Conservation (phyloP, 2,888 invertebrate species). For the Rhogogaster chlorosoma region DNA sequence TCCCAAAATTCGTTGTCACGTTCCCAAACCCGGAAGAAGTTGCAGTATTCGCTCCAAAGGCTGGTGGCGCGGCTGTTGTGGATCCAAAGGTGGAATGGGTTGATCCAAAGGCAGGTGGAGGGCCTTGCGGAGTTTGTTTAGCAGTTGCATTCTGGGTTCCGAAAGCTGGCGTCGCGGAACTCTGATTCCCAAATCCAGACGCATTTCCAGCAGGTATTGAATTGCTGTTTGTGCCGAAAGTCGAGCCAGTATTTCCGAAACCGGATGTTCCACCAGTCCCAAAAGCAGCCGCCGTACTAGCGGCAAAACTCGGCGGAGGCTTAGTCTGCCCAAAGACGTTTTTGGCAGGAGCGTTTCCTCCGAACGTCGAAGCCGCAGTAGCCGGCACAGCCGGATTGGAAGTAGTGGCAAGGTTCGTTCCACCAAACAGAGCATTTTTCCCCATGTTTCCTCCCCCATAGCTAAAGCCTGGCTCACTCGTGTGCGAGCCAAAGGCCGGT, state of each 20-base stretch:
- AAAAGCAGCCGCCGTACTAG: conserved; percentile 52
- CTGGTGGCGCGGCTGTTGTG: conserved; percentile 46
- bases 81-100: conserved; percentile 50
- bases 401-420: conserved; percentile 50
- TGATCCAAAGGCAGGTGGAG: conserved; percentile 45
- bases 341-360: conserved; percentile 55
- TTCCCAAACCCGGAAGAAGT: conserved; percentile 50
- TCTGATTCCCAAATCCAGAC: conserved; percentile 53
- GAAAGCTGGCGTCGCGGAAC: conserved; percentile 32
- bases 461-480: conserved; percentile 8
- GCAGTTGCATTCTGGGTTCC: conserved; percentile 26
- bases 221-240: conserved; percentile 18
- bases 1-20: conserved; percentile 43
- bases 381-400: conserved; percentile 46
- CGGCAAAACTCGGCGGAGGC: conserved; percentile 57
- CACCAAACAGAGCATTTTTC: conserved; percentile 53
- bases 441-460: conserved; percentile 24
- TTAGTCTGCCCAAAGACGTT: conserved; percentile 55
- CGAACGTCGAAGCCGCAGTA: conserved; percentile 47
- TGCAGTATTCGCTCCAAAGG: conserved; percentile 42
- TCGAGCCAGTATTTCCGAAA: conserved; percentile 47
- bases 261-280: conserved; percentile 46
- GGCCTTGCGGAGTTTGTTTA: conserved; percentile 19
- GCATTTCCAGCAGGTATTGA: conserved; percentile 14
- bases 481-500: conserved; percentile 51